A percentile compares a stretch with the other conserved stretches of the same genome.
phyloP scores from a whole-genome alignment of 2,797 vertebrate species.

The Enteromius trimaculatus region DNA sequence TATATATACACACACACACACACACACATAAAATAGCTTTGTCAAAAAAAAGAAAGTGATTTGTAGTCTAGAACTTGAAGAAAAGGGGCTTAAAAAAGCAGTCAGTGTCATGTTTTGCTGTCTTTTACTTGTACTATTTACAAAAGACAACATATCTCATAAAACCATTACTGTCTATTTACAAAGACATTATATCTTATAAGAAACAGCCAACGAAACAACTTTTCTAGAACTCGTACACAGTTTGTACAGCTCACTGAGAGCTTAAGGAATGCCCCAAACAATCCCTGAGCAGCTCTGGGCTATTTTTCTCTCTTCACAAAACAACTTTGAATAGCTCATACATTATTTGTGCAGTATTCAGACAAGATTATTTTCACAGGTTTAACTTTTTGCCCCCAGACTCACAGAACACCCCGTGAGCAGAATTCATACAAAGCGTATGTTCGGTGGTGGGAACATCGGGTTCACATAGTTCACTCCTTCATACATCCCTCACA shows the following conservation, averaged over 20 bases:
- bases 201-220: not conserved
- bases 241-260: slow-evolving; percentile 10
- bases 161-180: not conserved
- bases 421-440: slow-evolving; percentile 31
- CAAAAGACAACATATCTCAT: not conserved
- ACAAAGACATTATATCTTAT: not conserved
- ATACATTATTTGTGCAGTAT: slow-evolving; percentile 42
- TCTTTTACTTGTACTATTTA: not conserved
- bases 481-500: slow-evolving; percentile 14
- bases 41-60: not conserved
- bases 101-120: not conserved
- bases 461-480: slow-evolving; percentile 3
- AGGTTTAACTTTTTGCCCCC: slow-evolving; percentile 40
- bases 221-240: not conserved
- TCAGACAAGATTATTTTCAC: slow-evolving; percentile 44
- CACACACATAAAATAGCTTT: not conserved
- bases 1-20: too few species aligned
- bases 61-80: not conserved
- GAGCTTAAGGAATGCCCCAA: slow-evolving; percentile 37
- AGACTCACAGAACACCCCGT: slow-evolving; percentile 28
- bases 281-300: slow-evolving; percentile 25
- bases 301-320: slow-evolving; percentile 36
- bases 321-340: slow-evolving; percentile 42
- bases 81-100: not conserved
- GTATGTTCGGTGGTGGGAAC: slow-evolving; percentile 1